These are phyloP conservation scores for Pseudomyrmex concolor DNA, from an alignment of 1,140 invertebrate species.

Conservation along the genomic window DNA sequence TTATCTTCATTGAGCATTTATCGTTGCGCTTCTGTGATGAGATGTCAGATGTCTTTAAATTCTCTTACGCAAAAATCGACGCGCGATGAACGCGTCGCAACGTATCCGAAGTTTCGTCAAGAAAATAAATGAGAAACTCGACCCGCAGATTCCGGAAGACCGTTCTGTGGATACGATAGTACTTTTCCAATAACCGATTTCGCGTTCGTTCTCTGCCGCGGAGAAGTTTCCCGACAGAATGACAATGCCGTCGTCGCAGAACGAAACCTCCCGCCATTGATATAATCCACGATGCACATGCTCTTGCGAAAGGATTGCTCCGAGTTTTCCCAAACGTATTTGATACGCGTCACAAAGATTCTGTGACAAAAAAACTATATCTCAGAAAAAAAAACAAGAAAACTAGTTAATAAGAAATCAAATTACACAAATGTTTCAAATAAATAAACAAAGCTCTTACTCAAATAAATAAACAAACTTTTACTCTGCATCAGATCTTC, in stretches of 20 bases:
- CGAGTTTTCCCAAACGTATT: slow-evolving; percentile 6
- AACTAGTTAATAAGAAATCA: too few species aligned
- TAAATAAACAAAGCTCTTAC: too few species aligned
- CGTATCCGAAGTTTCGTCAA: slow-evolving; percentile 24
- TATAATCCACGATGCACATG: not conserved
- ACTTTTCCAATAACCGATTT: slow-evolving; percentile 52
- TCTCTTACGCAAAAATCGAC: too few species aligned
- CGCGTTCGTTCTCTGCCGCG: not conserved
- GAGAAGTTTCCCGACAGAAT: slow-evolving; percentile 27
- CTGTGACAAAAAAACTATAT: not conserved
- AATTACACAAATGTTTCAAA: too few species aligned
- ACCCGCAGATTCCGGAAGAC: not conserved
- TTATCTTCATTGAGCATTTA: not conserved
- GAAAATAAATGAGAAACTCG: slow-evolving; percentile 6
- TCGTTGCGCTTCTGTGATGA: too few species aligned
- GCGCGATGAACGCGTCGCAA: not conserved
- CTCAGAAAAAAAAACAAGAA: too few species aligned
- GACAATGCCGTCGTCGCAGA: not conserved
- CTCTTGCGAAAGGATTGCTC: not conserved
- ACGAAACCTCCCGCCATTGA: not conserved
- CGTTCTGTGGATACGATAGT: not conserved
- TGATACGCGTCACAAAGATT: not conserved
- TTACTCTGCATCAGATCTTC: too few species aligned
- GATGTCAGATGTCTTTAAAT: too few species aligned
- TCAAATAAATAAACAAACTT: too few species aligned